These are phyloP conservation scores for Eumacrocentrus americanus DNA, from an alignment of 2,888 invertebrate species.

Conservation along the genomic window DNA sequence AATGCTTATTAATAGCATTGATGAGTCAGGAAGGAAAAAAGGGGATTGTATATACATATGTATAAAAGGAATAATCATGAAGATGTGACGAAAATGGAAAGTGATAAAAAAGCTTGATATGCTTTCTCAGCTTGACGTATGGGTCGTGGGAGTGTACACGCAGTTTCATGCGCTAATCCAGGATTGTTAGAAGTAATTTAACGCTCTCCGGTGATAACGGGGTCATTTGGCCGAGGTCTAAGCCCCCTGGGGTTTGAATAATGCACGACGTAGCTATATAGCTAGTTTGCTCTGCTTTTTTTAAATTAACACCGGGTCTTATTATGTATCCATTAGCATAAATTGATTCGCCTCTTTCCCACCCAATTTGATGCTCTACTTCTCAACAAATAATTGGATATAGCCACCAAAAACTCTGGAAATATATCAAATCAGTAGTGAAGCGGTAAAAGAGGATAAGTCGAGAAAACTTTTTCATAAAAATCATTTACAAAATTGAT, in stretches of 20 bases:
- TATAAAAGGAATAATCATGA: too few relatives aligned
- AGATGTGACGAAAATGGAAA: too few relatives aligned
- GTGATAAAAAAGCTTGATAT: constrained; percentile 1
- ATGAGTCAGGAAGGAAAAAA: too few relatives aligned
- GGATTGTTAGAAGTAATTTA: constrained; percentile 12
- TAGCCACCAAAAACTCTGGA: constrained; percentile 1
- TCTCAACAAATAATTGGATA: neutral
- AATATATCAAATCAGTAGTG: too few relatives aligned
- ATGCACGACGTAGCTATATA: neutral
- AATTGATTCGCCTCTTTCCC: neutral
- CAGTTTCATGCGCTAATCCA: constrained; percentile 5
- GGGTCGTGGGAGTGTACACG: neutral
- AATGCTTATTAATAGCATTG: too few relatives aligned
- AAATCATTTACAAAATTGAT: too few relatives aligned
- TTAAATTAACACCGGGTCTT: neutral
- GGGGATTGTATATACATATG: too few relatives aligned
- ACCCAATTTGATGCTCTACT: neutral
- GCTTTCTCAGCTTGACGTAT: neutral
- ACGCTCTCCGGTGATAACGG: constrained; percentile 11
- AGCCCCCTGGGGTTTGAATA: constrained; percentile 11
- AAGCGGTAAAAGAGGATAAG: too few relatives aligned
- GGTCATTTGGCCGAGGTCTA: constrained; percentile 14
- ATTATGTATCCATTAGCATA: neutral
- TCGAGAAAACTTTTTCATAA: too few relatives aligned
- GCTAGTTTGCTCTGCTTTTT: neutral